phyloP scores from a whole-genome alignment of 2,888 invertebrate species.

The Prenolepis imparis region DNA sequence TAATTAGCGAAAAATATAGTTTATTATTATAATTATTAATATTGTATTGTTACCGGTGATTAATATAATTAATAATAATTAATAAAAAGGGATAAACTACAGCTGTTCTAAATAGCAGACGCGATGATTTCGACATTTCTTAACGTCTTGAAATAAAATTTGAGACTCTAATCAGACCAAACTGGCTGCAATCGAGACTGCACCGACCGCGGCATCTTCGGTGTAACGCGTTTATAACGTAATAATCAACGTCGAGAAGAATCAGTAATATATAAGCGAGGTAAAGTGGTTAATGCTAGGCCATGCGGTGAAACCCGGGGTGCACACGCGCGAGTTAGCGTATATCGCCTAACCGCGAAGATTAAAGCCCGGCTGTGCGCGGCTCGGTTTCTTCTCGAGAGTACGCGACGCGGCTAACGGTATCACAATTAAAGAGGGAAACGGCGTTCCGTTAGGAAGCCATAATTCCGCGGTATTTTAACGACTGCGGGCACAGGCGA shows the following conservation, averaged over 20 bases:
- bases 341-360: slow-evolving; percentile 47
- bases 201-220: slow-evolving; percentile 45
- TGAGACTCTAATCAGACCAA: slow-evolving; percentile 63
- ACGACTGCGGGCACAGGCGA: slow-evolving; percentile 2
- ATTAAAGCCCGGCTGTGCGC: slow-evolving; percentile 60
- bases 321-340: slow-evolving; percentile 73
- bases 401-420: slow-evolving; percentile 33
- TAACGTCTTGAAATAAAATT: neutral
- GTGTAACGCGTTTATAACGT: slow-evolving; percentile 64
- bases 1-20: neutral
- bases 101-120: neutral
- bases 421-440: slow-evolving; percentile 35
- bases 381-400: slow-evolving; percentile 20
- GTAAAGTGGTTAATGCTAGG: slow-evolving; percentile 73
- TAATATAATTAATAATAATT: slow-evolving; percentile 3
- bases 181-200: slow-evolving; percentile 61
- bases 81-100: neutral
- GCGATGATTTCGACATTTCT: neutral
- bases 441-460: slow-evolving; percentile 22
- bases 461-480: slow-evolving; percentile 41
- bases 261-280: slow-evolving; percentile 68
- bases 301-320: slow-evolving; percentile 63
- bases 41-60: neutral
- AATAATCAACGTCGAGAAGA: slow-evolving; percentile 66
- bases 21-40: neutral